phyloP scores from a whole-genome alignment of 2,888 invertebrate genomes.

The Andrena bucephala region DNA sequence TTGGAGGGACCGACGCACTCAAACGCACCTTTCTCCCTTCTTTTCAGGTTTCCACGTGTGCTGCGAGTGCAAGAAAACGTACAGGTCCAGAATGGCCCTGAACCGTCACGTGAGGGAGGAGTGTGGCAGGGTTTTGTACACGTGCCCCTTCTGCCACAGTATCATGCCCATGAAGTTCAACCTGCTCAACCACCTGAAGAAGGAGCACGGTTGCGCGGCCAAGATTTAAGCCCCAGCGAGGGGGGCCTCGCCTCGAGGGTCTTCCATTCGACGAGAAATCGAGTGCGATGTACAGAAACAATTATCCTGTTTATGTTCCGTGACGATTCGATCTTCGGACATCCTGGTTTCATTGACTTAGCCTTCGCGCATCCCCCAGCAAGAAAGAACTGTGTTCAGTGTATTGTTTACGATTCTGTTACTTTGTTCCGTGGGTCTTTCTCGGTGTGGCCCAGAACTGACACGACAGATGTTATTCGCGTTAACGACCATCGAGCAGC shows the following conservation, averaged over 20 bases:
- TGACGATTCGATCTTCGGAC: too few species aligned
- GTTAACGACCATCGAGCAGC: neutral
- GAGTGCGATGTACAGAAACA: neutral
- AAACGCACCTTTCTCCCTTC: constrained; percentile 59
- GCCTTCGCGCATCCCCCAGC: too few species aligned
- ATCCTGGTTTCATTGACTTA: too few species aligned
- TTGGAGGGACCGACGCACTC: constrained; percentile 35
- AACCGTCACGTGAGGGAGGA: constrained; percentile 79
- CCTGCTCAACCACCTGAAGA: constrained; percentile 74
- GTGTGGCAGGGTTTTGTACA: constrained; percentile 80
- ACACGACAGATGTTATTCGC: neutral
- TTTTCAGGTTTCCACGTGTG: constrained; percentile 81
- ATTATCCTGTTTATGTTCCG: too few species aligned
- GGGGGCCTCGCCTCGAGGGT: neutral
- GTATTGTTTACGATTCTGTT: neutral
- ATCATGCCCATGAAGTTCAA: constrained; percentile 79
- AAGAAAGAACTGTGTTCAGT: too few species aligned
- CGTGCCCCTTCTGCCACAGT: constrained; percentile 78
- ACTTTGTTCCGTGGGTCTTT: neutral
- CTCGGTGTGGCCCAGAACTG: neutral
- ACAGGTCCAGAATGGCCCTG: constrained; percentile 86
- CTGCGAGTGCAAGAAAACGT: constrained; percentile 86
- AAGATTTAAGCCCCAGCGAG: constrained; percentile 49
- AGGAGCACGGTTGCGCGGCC: constrained; percentile 70
- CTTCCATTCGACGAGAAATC: neutral